Evolutionary conservation across 2,113 vertebrate genomes (phyloP), one percentile per base, ranked within the genome.

Genomic region (Cercopithecus mona): DNA sequence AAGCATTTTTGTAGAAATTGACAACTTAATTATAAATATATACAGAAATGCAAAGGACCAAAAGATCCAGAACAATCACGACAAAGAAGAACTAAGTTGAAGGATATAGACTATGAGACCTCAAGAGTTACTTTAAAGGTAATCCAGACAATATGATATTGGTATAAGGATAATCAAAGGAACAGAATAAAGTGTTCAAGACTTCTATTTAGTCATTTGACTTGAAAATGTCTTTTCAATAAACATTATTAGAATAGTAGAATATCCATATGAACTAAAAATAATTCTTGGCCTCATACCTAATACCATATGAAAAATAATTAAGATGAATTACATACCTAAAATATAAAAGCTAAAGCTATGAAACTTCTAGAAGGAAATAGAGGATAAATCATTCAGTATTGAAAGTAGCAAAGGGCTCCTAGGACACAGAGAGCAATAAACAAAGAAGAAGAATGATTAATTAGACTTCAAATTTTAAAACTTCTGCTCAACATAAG

Each of bases 281-380:
- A 40, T 80, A 95, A 59, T 57, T 8, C 64, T 72, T 95, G 18
- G 9, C 25, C 12, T 25, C 75, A 73, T 80, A 64, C 10, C 8
- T 64, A 11, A 52, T 13, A 81, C 20, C 48, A 76, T 23, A 22
- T 66, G 61, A 66, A 30, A 78, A 92, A 57, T 50, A 88, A 52
- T 80, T 64, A 73, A 64, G 22, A 80, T 35, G 30, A 35, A 72
- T 52, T 81, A 2, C 18, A 83, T 52, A 38, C 14, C 45, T 75
- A 88, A 95, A 92, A 82, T 95, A 81, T n/a, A 81, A 89, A 70
- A 57, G 13, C 38, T 92, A 70, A 78, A 66, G 25, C 30, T 81
- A 75, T 55, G 70, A 80, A 81, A 81, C 14, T 70, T 92, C 64
- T 73, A 45, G n/a, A 92, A 81, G n/a, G n/a, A 55, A 92, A 88